Conservation (phyloP, 2,113 vertebrate genomes). For the Myocastor coypus region DNA sequence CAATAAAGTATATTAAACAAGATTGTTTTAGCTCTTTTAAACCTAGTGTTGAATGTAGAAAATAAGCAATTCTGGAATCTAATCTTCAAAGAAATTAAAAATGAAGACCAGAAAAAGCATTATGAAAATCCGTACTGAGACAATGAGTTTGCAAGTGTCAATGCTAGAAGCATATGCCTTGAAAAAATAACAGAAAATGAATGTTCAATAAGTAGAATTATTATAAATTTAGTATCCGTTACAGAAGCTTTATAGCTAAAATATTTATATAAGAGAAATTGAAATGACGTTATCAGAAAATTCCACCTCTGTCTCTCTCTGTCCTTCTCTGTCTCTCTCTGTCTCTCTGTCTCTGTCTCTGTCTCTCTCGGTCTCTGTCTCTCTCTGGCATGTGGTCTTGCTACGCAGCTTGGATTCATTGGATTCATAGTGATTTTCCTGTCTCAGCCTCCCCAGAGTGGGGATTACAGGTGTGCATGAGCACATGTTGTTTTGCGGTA, state of each 20-base stretch:
- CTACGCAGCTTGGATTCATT: no score
- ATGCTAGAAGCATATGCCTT: not conserved
- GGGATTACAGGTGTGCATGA: no score
- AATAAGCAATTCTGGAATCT: not conserved
- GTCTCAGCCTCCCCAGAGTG: no score
- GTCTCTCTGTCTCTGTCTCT: not conserved
- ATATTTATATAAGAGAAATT: not conserved
- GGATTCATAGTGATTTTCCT: no score
- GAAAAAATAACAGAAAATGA: conserved; percentile 2
- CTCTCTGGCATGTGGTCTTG: no score
- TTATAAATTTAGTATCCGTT: not conserved
- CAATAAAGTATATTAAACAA: not conserved
- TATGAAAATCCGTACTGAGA: not conserved
- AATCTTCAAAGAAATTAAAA: not conserved
- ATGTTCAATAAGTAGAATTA: not conserved
- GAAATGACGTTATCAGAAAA: not conserved
- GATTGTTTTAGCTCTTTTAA: not conserved
- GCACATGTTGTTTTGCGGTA: no score
- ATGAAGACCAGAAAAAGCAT: not conserved
- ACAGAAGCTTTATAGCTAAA: not conserved
- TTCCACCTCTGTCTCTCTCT: not conserved
- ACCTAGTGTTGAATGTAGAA: not conserved
- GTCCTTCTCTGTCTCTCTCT: no score
- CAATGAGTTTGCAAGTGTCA: not conserved
- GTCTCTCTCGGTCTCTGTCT: not conserved